phyloP scores from a whole-genome alignment of 2,888 invertebrate genomes.

The Odontocolon sp. region DNA sequence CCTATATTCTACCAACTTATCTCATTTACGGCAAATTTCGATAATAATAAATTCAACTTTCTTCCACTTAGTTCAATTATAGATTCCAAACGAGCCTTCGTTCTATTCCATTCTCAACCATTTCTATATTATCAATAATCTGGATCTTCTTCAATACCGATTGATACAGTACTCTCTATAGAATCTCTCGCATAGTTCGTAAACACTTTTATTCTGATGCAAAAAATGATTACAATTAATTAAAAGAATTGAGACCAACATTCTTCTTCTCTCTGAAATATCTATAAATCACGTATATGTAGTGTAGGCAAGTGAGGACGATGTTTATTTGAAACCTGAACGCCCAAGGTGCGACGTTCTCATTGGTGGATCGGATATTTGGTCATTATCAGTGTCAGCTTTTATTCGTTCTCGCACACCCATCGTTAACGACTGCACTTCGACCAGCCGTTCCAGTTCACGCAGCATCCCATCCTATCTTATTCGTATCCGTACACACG shows the following conservation, averaged over 20 bases:
- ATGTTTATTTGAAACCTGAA: slow-evolving; percentile 50
- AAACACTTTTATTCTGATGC: background rate
- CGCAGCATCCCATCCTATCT: slow-evolving; percentile 19
- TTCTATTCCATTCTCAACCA: background rate
- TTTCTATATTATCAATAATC: slow-evolving; percentile 30
- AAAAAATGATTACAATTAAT: background rate
- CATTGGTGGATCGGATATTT: slow-evolving; percentile 35
- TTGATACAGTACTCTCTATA: too few relatives aligned
- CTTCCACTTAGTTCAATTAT: slow-evolving; percentile 46
- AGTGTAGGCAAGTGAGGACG: slow-evolving; percentile 11
- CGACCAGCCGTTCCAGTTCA: slow-evolving; percentile 35
- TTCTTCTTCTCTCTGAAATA: background rate
- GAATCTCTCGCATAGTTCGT: background rate
- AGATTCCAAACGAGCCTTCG: background rate
- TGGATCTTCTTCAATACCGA: slow-evolving; percentile 2
- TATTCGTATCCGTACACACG: background rate
- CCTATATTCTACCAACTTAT: slow-evolving; percentile 22
- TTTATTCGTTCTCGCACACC: slow-evolving; percentile 49
- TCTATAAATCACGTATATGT: background rate
- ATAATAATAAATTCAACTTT: slow-evolving; percentile 43
- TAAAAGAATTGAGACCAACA: background rate
- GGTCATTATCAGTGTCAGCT: slow-evolving; percentile 56
- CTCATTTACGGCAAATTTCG: slow-evolving; percentile 47
- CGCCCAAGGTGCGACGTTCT: slow-evolving; percentile 24
- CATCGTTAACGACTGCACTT: slow-evolving; percentile 52